phyloP scores from a whole-genome alignment of 1,140 invertebrate genomes.

The Ceratoteleas bidentatus region DNA sequence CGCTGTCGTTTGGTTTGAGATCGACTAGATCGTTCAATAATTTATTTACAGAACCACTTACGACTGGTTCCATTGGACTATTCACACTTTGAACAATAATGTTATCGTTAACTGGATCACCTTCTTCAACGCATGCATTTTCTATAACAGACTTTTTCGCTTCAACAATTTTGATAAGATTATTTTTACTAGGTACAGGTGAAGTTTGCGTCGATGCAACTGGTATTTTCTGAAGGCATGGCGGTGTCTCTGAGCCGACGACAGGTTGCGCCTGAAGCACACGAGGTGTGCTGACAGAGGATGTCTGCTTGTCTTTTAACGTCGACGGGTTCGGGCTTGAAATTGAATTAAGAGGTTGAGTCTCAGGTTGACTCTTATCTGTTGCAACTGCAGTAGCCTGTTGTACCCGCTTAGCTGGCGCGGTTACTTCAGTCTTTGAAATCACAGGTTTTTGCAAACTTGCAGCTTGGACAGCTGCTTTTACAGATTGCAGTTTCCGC shows the following conservation, averaged over 20 bases:
- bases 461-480: slow-evolving; percentile 17
- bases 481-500: slow-evolving; percentile 36
- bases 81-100: background rate
- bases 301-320: background rate
- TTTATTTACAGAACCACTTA: too few species aligned
- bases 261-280: background rate
- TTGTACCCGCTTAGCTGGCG: background rate
- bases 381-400: background rate
- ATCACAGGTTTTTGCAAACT: slow-evolving; percentile 1
- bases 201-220: background rate
- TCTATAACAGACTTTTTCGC: too few species aligned
- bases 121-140: too few species aligned
- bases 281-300: background rate
- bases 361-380: background rate
- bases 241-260: background rate
- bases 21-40: too few species aligned
- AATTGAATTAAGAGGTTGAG: background rate
- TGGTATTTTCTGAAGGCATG: background rate
- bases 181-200: too few species aligned
- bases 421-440: slow-evolving; percentile 18
- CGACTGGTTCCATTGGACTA: background rate
- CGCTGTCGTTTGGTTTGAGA: too few species aligned
- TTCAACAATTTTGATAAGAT: too few species aligned
- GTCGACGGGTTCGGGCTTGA: background rate
- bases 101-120: background rate